Evolutionary conservation across 2,797 vertebrate species (phyloP).

Genomic region (Sebastes iracundus): DNA sequence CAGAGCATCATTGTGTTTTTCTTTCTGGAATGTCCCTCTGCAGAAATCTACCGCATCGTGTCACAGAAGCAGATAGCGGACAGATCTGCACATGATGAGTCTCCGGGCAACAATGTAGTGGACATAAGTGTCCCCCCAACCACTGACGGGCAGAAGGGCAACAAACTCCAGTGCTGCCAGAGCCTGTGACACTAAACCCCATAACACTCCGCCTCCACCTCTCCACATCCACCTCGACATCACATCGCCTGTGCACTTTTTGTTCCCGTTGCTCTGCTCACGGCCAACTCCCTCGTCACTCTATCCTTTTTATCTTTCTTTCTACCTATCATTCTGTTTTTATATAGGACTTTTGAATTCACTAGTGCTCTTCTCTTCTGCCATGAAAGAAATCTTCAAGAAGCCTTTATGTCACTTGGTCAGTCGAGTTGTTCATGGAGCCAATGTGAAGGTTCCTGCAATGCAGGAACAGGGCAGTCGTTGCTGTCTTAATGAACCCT

Average conservation of each 20-base stretch:
- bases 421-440: conserved; percentile 44
- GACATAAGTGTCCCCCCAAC: conserved; percentile 98
- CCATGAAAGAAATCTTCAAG: conserved; percentile 63
- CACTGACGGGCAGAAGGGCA: conserved; percentile 92
- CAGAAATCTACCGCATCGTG: conserved; percentile 98
- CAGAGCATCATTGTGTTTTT: neutral
- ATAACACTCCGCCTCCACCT: conserved; percentile 64
- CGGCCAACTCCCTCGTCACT: conserved; percentile 44
- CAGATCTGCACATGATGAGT: conserved; percentile 92
- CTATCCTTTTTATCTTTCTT: neutral
- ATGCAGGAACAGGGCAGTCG: conserved; percentile 36
- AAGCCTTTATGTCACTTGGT: conserved; percentile 67
- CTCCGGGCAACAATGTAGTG: conserved; percentile 94
- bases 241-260: conserved; percentile 69
- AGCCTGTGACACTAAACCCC: conserved; percentile 88
- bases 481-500: conserved; percentile 40
- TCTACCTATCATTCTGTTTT: conserved; percentile 44
- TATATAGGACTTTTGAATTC: conserved; percentile 61
- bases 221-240: conserved; percentile 13
- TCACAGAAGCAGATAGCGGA: conserved; percentile 98
- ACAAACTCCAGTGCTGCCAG: conserved; percentile 97
- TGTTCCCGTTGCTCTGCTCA: conserved; percentile 37
- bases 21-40: neutral
- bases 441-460: conserved; percentile 55
- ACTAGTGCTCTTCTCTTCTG: conserved; percentile 69